Evolutionary conservation across 2,888 invertebrate species (phyloP), one percentile per base, ranked within the genome.

Genomic region (Ecliptopera silaceata): DNA sequence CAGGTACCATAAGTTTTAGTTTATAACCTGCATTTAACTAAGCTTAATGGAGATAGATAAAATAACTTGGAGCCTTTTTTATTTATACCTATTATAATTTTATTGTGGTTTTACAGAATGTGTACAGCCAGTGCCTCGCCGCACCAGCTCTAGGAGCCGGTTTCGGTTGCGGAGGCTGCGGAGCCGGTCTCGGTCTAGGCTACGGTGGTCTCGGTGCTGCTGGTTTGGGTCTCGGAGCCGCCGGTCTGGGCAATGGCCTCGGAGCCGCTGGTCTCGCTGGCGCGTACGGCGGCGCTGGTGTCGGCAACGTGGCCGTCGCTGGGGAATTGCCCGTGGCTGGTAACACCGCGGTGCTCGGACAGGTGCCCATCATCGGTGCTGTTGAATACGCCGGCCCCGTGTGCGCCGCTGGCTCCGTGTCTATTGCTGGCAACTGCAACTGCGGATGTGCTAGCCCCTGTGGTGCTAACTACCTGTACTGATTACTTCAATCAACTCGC

Each of bases 241-340:
- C 26, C 3, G 49, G 41, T 42, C 42, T 32, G 4, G 51, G 52
- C 39, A n/a, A 26, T 36, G 55, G 55, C 2, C 42, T 57, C n/a
- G 51, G 44, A 10, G 34, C 38, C 32, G 52, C 46, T 13, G 44
- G 51, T 39, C 13, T 39, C 0, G 51, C 46, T 20, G 47, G 46
- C 8, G 58, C 36, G 15, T 58, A 48, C 43, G 54, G 54, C 22
- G 50, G 50, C n/a, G 41, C 20, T n/a, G 58, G 54, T 15, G 13
- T 39, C 43, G 59, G 77, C 41, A 75, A 68, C 44, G 59, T 75
- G 12, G 68, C 64, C 4, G 73, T 75, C 26, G 68, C 63, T 11
- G 75, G 75, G 2, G 69, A 71, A 54, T 56, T 76, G 38, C 69
- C 68, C 11, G 78, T 75, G n/a, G 67, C 63, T 13, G 76, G 78